Evolutionary conservation across 2,888 invertebrate species (phyloP).

Genomic region (Polyploca ridens): DNA sequence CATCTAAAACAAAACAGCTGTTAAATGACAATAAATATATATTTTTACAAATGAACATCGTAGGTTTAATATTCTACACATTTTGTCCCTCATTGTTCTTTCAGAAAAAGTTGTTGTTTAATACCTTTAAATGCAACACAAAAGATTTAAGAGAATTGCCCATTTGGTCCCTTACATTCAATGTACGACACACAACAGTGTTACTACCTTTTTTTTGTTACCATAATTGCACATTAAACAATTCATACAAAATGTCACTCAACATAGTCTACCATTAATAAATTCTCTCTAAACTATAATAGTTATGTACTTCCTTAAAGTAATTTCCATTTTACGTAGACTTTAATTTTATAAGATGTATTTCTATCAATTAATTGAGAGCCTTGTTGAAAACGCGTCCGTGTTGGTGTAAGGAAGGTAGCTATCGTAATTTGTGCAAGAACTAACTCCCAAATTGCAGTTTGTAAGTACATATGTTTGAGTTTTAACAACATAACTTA

Average conservation of each 20-base stretch:
- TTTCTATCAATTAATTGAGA: background rate
- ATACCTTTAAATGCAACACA: background rate
- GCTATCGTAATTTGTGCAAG: slow-evolving; percentile 7
- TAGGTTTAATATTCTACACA: background rate
- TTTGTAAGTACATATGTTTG: background rate
- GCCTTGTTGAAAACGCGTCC: background rate
- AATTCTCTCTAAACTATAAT: background rate
- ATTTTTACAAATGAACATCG: slow-evolving; percentile 10
- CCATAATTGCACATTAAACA: background rate
- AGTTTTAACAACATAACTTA: background rate
- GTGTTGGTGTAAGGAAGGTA: slow-evolving; percentile 7
- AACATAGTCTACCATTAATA: background rate
- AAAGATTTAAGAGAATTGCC: background rate
- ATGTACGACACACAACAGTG: background rate
- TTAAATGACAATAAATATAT: slow-evolving; percentile 51
- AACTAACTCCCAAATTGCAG: background rate
- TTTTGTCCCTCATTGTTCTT: background rate
- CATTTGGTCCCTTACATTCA: background rate
- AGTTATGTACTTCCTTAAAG: slow-evolving; percentile 36
- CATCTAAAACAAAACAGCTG: slow-evolving; percentile 46
- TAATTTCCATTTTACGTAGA: slow-evolving; percentile 52
- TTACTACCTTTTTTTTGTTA: background rate
- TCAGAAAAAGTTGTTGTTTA: background rate
- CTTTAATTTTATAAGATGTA: slow-evolving; percentile 42
- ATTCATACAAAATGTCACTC: background rate